Evolutionary conservation across 2,797 vertebrate species (phyloP).

Genomic region (Champsocephalus esox): DNA sequence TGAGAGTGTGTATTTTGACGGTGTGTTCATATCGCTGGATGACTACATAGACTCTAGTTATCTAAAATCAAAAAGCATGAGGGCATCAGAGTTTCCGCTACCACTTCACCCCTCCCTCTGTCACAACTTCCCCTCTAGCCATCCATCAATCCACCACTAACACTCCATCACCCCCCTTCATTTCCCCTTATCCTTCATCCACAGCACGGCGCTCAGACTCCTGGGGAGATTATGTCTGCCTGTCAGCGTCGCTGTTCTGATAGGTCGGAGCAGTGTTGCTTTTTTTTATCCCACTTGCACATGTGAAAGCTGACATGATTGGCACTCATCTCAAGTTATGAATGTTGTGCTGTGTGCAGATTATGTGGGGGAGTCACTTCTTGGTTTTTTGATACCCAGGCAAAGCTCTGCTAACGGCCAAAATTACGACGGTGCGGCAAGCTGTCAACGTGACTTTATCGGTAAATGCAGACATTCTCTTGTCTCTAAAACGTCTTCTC

Average conservation of each 20-base stretch:
- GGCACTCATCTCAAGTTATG: constrained; percentile 69
- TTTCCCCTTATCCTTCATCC: constrained; percentile 64
- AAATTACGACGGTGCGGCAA: constrained; percentile 26
- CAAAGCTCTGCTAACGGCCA: constrained; percentile 52
- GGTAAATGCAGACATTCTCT: constrained; percentile 55
- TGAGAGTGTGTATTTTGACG: constrained; percentile 39
- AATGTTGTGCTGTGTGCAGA: constrained; percentile 65
- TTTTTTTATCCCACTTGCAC: constrained; percentile 26
- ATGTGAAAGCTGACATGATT: constrained; percentile 71
- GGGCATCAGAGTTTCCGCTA: constrained; percentile 44
- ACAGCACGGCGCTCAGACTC: constrained; percentile 62
- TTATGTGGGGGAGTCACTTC: constrained; percentile 58
- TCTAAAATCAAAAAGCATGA: constrained; percentile 60
- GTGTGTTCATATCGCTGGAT: constrained; percentile 34
- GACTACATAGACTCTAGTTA: constrained; percentile 61
- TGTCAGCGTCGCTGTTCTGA: constrained; percentile 72
- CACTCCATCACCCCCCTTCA: constrained; percentile 40
- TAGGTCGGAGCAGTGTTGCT: constrained; percentile 62
- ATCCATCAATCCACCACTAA: constrained; percentile 47
- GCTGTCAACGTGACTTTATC: constrained; percentile 51
- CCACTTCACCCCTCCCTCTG: constrained; percentile 25
- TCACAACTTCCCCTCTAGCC: constrained; percentile 37
- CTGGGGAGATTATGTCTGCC: constrained; percentile 75
- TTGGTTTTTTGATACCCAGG: constrained; percentile 54
- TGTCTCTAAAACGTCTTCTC: constrained; percentile 42